A percentile compares a stretch with the other conserved stretches of the same genome.
phyloP scores from a whole-genome alignment of 2,888 invertebrate genomes.

The Cephus nigrinus region DNA sequence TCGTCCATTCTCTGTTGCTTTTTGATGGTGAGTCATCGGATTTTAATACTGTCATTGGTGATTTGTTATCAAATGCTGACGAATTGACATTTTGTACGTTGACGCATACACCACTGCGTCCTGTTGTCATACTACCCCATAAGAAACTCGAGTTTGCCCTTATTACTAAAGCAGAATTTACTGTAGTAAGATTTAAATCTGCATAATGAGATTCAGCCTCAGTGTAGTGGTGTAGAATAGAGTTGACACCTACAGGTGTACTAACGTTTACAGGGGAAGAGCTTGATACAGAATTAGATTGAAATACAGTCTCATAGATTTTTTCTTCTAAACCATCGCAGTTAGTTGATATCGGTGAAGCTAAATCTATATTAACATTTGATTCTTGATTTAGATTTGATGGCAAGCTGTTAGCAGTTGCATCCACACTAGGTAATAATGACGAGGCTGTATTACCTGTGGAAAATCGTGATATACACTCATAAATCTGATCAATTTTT shows the following conservation, averaged over 20 bases:
- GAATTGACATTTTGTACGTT: conserved; percentile 13
- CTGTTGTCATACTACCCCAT: conserved; percentile 40
- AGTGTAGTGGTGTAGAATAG: background rate
- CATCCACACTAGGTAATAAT: background rate
- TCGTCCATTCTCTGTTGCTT: background rate
- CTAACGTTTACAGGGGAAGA: background rate
- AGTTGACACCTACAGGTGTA: background rate
- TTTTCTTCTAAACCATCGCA: background rate
- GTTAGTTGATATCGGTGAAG: background rate
- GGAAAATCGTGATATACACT: conserved; percentile 34
- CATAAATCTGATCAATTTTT: conserved; percentile 28
- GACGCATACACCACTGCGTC: background rate
- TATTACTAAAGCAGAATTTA: background rate
- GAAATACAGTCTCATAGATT: background rate
- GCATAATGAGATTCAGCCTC: background rate
- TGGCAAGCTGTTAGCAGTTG: background rate
- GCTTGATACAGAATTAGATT: background rate
- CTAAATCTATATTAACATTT: background rate
- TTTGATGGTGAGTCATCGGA: background rate
- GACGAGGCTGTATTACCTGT: background rate
- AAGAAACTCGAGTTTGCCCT: conserved; percentile 49
- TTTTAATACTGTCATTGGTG: background rate
- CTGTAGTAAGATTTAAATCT: background rate
- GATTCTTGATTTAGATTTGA: background rate
- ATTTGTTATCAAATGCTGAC: background rate